Evolutionary conservation across 2,797 vertebrate genomes (phyloP).

Genomic region (Rachycentron canadum): DNA sequence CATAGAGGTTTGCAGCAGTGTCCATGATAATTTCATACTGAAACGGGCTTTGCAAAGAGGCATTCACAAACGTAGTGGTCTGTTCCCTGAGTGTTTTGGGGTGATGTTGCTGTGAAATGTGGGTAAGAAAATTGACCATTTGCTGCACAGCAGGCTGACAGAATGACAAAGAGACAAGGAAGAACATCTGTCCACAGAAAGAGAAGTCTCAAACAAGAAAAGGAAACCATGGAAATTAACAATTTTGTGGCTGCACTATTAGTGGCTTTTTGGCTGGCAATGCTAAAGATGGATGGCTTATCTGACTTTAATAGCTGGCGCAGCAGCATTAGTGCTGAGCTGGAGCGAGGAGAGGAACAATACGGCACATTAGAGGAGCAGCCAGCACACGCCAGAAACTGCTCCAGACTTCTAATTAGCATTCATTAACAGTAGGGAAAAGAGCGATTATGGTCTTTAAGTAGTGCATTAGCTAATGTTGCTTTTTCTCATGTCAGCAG

Average conservation of each 20-base stretch:
- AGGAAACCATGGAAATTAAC: conserved; percentile 80
- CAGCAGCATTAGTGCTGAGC: conserved; percentile 86
- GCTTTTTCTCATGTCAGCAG: conserved; percentile 86
- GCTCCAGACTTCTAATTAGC: conserved; percentile 88
- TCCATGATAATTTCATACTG: conserved; percentile 47
- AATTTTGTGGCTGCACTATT: conserved; percentile 84
- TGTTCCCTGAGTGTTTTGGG: conserved; percentile 54
- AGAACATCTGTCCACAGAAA: conserved; percentile 49
- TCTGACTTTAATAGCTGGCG: conserved; percentile 86
- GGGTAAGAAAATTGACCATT: conserved; percentile 41
- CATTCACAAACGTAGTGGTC: conserved; percentile 44
- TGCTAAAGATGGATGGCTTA: conserved; percentile 86
- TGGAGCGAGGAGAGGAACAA: conserved; percentile 83
- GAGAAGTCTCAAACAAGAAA: conserved; percentile 65
- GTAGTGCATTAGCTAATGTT: conserved; percentile 89
- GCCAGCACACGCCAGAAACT: conserved; percentile 82
- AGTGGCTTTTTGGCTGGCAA: conserved; percentile 83
- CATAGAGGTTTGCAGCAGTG: conserved; percentile 26
- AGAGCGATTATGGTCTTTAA: conserved; percentile 89
- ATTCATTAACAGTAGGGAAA: conserved; percentile 89
- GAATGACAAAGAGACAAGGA: conserved; percentile 42
- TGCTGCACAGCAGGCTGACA: conserved; percentile 33
- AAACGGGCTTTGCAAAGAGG: conserved; percentile 49
- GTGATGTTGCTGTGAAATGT: conserved; percentile 45
- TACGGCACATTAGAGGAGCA: conserved; percentile 86